Percentiles rank a stretch among this genome's conserved stretches.
Conservation (phyloP, 2,888 invertebrate species). For the Acholoe squamosa region DNA sequence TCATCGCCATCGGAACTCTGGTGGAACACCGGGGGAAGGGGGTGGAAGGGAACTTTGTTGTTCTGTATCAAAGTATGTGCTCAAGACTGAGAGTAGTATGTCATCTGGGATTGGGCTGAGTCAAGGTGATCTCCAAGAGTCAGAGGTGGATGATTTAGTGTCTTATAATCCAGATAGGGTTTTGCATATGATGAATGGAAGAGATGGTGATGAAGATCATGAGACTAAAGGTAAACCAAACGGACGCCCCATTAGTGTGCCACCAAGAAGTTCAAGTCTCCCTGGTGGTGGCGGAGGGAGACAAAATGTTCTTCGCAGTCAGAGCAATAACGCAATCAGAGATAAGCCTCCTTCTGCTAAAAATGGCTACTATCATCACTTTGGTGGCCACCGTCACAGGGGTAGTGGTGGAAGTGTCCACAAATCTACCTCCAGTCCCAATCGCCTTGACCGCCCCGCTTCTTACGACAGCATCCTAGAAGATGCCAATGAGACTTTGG, state of each 20-base stretch:
- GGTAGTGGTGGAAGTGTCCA: not conserved
- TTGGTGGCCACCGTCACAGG: not conserved
- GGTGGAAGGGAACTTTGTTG: not conserved
- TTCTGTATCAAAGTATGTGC: not conserved
- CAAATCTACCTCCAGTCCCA: conserved; percentile 39
- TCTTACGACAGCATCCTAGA: conserved; percentile 38
- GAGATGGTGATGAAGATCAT: not conserved
- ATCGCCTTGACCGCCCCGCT: conserved; percentile 33
- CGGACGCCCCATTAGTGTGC: not conserved
- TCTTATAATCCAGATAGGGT: conserved; percentile 26
- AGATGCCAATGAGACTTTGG: not conserved
- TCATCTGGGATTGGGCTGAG: conserved; percentile 54
- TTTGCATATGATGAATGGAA: conserved; percentile 46
- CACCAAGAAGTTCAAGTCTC: not conserved
- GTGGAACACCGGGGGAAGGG: not conserved
- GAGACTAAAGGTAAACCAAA: not conserved
- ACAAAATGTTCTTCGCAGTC: conserved; percentile 32
- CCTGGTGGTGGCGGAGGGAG: not conserved
- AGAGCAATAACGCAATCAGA: conserved; percentile 1
- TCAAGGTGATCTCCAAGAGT: conserved; percentile 49
- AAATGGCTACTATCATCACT: conserved; percentile 25
- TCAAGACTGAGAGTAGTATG: conserved; percentile 37
- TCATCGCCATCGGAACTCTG: not conserved
- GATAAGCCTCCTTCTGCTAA: not conserved
- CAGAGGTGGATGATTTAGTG: conserved; percentile 23